Base-by-base conservation (phyloP, 2,888 invertebrate species). In the Stomorhina lunata region DNA sequence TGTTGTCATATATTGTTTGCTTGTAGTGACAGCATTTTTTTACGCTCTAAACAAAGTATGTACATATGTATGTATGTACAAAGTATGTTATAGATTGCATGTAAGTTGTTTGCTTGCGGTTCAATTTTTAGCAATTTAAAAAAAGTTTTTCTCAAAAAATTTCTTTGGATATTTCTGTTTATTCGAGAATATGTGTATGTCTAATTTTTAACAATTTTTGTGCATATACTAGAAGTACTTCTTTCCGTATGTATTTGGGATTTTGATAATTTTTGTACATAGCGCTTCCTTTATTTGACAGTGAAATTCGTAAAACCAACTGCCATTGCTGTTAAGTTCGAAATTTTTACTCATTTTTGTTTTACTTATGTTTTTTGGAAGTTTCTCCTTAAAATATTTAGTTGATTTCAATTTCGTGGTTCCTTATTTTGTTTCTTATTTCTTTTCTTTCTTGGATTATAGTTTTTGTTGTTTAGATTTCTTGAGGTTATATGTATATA, bases 231-330 rank as follows among this genome's bases (percentile, higher is more conserved):
- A 15, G 9, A 66, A 29, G 27, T 75, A 10, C 37, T 43, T 57
- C 17, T 61, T 22, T 63, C 32, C 55, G 25, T 29, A n/a, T n/a
- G n/a, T n/a, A n/a, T 10, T 73, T 81, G 45, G 66, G 45, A 57
- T 53, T 79, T 71, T 63, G 50, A 79, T 84, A 81, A 84, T 85
- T 85, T 71, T 81, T 80, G 81, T 66, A 48, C 69, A 76, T 69
- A 37, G 73, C 71, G 73, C 45, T 83, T 80, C 78, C 76, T 82
- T 81, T 84, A 84, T 84, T 84, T 84, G 84, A 84, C 84, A 84
- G 84, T 71, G 59, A n/a, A 79, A 71, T 77, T 79, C 79, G 48
- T 69, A 69, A 53, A 53, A 29, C 32, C 22, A 37, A 29, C 7
- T 22, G 17, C 5, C 12, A 4, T 25, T 22, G 17, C 10, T 55